Base-by-base conservation (phyloP, 2,797 vertebrate species). In the Enteromius anoplus region DNA sequence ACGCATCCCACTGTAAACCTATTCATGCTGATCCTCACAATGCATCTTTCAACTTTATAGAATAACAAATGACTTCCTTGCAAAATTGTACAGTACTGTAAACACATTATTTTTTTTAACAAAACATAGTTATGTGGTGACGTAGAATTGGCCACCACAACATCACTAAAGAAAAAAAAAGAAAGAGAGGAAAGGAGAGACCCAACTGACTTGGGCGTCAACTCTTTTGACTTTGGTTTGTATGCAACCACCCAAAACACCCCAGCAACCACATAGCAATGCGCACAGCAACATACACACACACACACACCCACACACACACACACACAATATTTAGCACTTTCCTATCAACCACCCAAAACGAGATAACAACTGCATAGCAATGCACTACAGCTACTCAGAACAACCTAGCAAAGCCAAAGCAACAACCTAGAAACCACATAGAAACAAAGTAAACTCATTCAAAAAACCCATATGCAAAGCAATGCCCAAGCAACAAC, bases 1-100 rank as follows among this genome's bases (percentile, higher is more conserved):
- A 85, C 78, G 42, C 73, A 80, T 86, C 85, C 83, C 70, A 75
- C 75, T 69, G 40, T 29, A 66, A 53, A 79, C 73, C 60, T 75
- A 26, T 29, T 55, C 8, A 40, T 75, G 75, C 60, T n/a, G 37
- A 66, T 78, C 60, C 75, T 34, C 1, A 64, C 17, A 9, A 58
- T 47, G 26, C 45, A 53, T 78, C 47, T 66, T 73, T 58, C 55
- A 70, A 60, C 47, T 65, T 78, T 40, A 78, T 2, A 5, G n/a
- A 40, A 62, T 8, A 62, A 45, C 53, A 62, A 60, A 76, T 8
- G 0, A 6, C 42, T 76, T 29, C 14, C n/a, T 26, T 76, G 37
- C 73, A 42, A 29, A 58, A 26, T 10, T 17, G n/a, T 2, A 4
- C 7, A 21, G n/a, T 37, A 5, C 8, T 14, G 23, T 40, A 2